phyloP scores from a whole-genome alignment of 2,797 vertebrate species.

The Gymnothorax javanicus region DNA sequence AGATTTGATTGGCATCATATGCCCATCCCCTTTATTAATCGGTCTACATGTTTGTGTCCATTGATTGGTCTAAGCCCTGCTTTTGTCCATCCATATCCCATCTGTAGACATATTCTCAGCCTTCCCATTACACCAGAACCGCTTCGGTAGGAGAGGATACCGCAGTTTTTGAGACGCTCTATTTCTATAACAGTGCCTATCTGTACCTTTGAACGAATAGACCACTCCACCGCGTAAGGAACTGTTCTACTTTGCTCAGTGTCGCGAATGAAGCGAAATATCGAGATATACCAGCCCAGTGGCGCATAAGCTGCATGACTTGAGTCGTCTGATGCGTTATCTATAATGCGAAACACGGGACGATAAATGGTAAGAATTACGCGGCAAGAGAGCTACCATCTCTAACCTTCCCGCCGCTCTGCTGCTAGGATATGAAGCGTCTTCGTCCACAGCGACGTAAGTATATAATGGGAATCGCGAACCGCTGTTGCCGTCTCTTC shows the following conservation, averaged over 20 bases:
- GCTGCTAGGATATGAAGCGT: slow-evolving; percentile 1
- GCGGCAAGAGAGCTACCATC: not conserved
- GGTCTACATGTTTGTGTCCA: slow-evolving; percentile 17
- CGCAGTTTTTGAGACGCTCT: not conserved
- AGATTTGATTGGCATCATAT: slow-evolving; percentile 30
- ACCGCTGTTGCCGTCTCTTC: slow-evolving; percentile 16
- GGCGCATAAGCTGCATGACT: not conserved
- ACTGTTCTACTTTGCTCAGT: slow-evolving; percentile 9
- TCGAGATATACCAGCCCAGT: slow-evolving; percentile 3
- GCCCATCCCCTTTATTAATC: slow-evolving; percentile 33
- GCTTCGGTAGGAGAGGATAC: slow-evolving; percentile 13
- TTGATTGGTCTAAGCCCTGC: slow-evolving; percentile 26
- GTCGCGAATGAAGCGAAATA: not conserved
- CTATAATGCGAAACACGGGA: slow-evolving; percentile 7
- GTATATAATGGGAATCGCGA: not conserved
- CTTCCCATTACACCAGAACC: not conserved
- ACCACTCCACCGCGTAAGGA: not conserved
- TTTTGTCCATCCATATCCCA: slow-evolving; percentile 28
- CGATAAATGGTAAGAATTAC: slow-evolving; percentile 12
- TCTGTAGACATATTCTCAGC: not conserved
- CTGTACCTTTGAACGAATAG: not conserved
- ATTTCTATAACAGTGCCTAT: not conserved
- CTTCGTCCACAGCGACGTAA: slow-evolving; percentile 16
- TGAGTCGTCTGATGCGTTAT: not conserved
- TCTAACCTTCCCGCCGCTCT: slow-evolving; percentile 5